phyloP scores from a whole-genome alignment of 1,140 invertebrate genomes.

The Zaprionus nigranus region DNA sequence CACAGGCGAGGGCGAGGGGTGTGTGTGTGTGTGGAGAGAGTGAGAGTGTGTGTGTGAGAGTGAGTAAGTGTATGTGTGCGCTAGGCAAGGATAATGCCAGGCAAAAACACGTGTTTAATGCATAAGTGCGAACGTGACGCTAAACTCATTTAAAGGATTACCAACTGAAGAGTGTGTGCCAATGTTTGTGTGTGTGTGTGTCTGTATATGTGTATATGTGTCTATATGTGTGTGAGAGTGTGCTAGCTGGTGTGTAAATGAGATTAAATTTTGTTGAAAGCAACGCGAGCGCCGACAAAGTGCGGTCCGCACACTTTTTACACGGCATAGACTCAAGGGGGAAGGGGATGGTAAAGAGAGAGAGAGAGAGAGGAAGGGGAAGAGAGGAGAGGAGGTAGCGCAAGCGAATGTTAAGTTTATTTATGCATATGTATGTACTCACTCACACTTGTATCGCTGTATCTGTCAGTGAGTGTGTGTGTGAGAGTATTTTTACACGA shows the following conservation, averaged over 20 bases:
- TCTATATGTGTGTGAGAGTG: conserved; percentile 32
- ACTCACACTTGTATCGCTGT: conserved; percentile 21
- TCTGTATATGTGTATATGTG: not conserved
- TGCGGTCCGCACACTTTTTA: conserved; percentile 12
- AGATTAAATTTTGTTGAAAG: conserved; percentile 80
- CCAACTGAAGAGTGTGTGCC: conserved; percentile 57
- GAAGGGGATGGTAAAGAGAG: too few relatives aligned
- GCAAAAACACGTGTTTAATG: conserved; percentile 82
- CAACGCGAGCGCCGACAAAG: conserved; percentile 52
- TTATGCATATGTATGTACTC: conserved; percentile 47
- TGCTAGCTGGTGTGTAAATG: conserved; percentile 59
- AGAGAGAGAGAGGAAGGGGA: not conserved
- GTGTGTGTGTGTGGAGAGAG: not conserved
- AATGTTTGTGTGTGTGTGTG: conserved; percentile 16
- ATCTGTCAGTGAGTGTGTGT: conserved; percentile 41
- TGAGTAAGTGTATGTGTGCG: conserved; percentile 20
- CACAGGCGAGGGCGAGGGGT: conserved; percentile 38
- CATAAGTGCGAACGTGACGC: conserved; percentile 82
- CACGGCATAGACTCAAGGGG: conserved; percentile 25
- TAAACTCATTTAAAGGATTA: conserved; percentile 83
- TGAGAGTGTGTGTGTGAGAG: conserved; percentile 3
- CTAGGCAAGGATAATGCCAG: conserved; percentile 75
- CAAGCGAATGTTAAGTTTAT: conserved; percentile 42
- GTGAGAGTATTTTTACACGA: conserved; percentile 43
- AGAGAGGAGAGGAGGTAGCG: not conserved